Evolutionary conservation across 2,113 vertebrate species (phyloP), one percentile per base, ranked within the genome.

Genomic region (Ptilonorhynchus violaceus): DNA sequence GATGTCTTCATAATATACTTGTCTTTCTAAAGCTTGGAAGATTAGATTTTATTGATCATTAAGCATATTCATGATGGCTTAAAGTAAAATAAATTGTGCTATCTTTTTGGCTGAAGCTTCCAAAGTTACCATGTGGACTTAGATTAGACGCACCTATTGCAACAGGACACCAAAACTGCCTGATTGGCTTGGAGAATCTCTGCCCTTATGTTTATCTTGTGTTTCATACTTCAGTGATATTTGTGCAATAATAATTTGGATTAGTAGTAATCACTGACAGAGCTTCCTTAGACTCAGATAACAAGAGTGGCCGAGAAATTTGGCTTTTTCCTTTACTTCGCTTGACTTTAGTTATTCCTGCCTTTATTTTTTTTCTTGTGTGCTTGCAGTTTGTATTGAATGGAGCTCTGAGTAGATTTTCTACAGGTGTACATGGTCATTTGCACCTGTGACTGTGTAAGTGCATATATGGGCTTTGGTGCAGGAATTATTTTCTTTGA

Each of bases 391-490:
- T 59, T 53, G 37, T 23, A 23, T 11, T 55, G 59, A 56, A 22
- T 15, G 35, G 60, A 50, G 19, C 23, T 81, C 44, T 46, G 11
- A 17, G 39, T 17, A n/a, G 17, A 10, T 46, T 80, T 92, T n/a
- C 39, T 63, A 8, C 35, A 52, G 6, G 9, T 60, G 11, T 31
- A 49, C 0, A 0, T 9, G 12, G 21, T 27, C 25, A 9, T 28
- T 67, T 84, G 31, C 4, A 42, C 24, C 30, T 58, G 2, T 30
- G 44, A 30, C 17, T 55, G 33, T 55, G 6, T 42, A 80, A 55
- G 33, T 68, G 59, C 13, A 23, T 22, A 9, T n/a, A 18, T 15
- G 33, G 44, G 13, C 30, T 72, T 70, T 24, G 49, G 33, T 44
- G 22, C 33, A 42, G 53, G n/a, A 56, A 27, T 31, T 3, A 16